Evolutionary conservation across 2,888 invertebrate species (phyloP), one percentile per base, ranked within the genome.

Genomic region (Sceliomorpha sp.): DNA sequence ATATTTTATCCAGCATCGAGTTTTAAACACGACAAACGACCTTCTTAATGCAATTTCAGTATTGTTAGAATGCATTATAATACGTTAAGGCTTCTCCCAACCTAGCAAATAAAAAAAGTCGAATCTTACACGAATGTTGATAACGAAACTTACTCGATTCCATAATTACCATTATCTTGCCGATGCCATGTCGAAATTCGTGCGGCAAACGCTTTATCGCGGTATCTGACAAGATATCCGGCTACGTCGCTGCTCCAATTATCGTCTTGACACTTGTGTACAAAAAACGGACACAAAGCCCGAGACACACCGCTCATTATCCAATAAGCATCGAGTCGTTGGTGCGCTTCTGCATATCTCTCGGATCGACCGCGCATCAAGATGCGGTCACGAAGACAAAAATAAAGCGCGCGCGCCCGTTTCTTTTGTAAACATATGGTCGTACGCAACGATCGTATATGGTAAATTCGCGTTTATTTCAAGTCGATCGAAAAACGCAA

Each of bases 191-290:
- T 42, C 27, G 27, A 29, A 29, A 7, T 29, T 29, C 27, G 27
- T 34, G 14, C 48, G 5, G 12, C 34, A n/a, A 13, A 40, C 32
- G 7, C 9, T 47, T 55, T 63, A 63, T 63, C 62, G 6, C 3
- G 27, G 15, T 26, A 63, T 63, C 53, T 47, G 7, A 39, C 62
- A 47, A 34, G 53, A 47, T 53, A 55, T 44, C 12, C 47, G 9
- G 24, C 27, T 29, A 7, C 8, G 27, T n/a, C 27, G 27, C 1
- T n/a, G 9, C 27, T 29, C 29, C 47, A 51, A 58, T 64, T 48
- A 64, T 58, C 37, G 27, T 55, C 47, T 55, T 48, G 55, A 48
- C 63, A 55, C 47, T 55, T 14, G 24, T 47, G 53, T 40, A 39
- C 26, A 13, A 17, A 17, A n/a, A 20, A 27, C 39, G 20, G 26